phyloP scores from a whole-genome alignment of 2,888 invertebrate genomes.

The Sinhomidia bicolor region DNA sequence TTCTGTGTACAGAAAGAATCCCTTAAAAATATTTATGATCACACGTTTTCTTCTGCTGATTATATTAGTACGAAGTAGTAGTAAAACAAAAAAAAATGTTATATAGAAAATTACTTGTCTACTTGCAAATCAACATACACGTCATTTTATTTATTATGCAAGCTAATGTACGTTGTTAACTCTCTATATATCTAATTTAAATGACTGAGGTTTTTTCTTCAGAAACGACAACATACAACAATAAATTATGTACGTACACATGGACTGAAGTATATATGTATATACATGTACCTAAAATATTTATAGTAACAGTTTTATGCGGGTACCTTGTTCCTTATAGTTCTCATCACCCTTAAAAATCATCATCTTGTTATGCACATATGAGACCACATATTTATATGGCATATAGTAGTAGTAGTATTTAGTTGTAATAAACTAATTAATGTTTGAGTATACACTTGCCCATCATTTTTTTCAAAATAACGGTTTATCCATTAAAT shows the following conservation, averaged over 20 bases:
- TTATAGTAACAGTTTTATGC: not conserved
- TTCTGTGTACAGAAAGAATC: not conserved
- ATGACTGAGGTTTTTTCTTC: conserved; percentile 5
- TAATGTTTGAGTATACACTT: not conserved
- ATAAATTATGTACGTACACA: not conserved
- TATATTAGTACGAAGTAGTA: not conserved
- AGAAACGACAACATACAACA: conserved; percentile 4
- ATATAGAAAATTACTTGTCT: not conserved
- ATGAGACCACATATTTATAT: not conserved
- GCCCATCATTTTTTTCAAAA: not conserved
- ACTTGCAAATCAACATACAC: not conserved
- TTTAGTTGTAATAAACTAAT: not conserved
- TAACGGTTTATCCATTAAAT: not conserved
- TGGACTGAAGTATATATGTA: not conserved
- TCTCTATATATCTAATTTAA: not conserved
- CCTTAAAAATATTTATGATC: conserved; percentile 5
- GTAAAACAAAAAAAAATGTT: not conserved
- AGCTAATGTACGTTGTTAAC: not conserved
- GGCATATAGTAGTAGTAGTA: not conserved
- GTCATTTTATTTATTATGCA: not conserved
- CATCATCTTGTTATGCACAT: not conserved
- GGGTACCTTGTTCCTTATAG: not conserved
- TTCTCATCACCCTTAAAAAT: not conserved
- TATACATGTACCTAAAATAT: not conserved
- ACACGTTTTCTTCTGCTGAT: not conserved